Evolutionary conservation across 2,113 vertebrate species (phyloP).

Genomic region (Festucalex cinctus): DNA sequence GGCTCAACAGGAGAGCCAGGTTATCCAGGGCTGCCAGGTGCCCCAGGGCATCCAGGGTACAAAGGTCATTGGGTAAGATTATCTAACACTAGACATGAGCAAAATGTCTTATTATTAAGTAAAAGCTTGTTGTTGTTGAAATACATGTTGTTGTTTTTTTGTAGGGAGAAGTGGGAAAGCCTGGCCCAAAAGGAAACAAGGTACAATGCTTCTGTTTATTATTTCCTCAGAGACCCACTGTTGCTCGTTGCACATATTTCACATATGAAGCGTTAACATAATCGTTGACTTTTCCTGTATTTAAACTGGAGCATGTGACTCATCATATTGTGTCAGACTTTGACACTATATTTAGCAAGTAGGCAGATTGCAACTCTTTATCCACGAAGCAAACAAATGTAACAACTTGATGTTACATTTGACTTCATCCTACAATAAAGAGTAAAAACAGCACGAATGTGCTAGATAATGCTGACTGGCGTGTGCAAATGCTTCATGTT

Average conservation of each 20-base stretch:
- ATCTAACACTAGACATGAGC: not conserved
- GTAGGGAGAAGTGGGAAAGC: slow-evolving; percentile 66
- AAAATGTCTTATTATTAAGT: not conserved
- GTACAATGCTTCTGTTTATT: slow-evolving; percentile 34
- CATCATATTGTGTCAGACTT: too few relatives aligned
- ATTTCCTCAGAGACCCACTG: not conserved
- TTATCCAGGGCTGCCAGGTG: slow-evolving; percentile 55
- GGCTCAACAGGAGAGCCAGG: slow-evolving; percentile 62
- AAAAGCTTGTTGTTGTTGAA: slow-evolving; percentile 2
- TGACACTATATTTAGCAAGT: too few relatives aligned
- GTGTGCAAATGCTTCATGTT: not conserved
- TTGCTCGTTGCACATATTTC: not conserved
- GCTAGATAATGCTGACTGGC: not conserved
- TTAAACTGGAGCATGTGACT: too few relatives aligned
- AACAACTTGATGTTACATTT: too few relatives aligned
- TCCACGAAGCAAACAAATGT: too few relatives aligned
- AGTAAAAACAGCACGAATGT: not conserved
- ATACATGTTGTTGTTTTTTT: not conserved
- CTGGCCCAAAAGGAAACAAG: slow-evolving; percentile 60
- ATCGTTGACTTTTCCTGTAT: not conserved
- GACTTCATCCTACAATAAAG: too few relatives aligned
- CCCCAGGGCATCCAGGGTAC: slow-evolving; percentile 63
- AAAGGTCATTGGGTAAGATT: slow-evolving; percentile 73
- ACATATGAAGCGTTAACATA: not conserved
- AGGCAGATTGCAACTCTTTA: too few relatives aligned